Conservation (phyloP, 2,797 vertebrate genomes). For the Phataginus tetradactyla region DNA sequence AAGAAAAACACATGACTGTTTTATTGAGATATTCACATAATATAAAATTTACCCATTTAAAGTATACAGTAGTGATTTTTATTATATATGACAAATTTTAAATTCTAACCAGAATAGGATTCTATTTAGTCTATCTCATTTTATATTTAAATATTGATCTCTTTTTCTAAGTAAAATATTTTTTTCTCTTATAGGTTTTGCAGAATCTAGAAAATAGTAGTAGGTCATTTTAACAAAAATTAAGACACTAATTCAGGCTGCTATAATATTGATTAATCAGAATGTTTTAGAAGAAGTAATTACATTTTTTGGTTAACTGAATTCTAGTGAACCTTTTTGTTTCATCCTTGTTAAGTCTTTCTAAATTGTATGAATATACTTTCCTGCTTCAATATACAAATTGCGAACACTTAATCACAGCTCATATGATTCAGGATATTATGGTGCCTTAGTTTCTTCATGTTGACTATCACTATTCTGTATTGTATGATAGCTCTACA, state of each 20-base stretch:
- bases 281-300: conserved; percentile 1
- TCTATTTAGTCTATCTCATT: neutral
- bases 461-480: neutral
- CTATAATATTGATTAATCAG: neutral
- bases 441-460: neutral
- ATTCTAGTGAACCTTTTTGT: conserved; percentile 19
- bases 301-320: conserved; percentile 20
- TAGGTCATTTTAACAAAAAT: conserved; percentile 52
- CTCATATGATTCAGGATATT: neutral
- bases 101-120: neutral
- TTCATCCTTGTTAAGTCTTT: conserved; percentile 32
- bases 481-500: neutral
- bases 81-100: neutral
- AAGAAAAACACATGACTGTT: neutral
- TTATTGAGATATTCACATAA: neutral
- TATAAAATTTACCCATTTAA: conserved; percentile 38
- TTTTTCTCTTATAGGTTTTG: neutral
- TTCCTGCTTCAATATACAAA: conserved; percentile 7
- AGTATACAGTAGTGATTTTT: neutral
- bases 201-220: conserved; percentile 23
- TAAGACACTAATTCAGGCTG: conserved; percentile 20
- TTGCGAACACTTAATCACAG: neutral
- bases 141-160: conserved; percentile 15
- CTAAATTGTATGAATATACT: conserved; percentile 4
- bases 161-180: conserved; percentile 32